Conservation (phyloP, 2,113 vertebrate genomes). For the Desmodus rotundus region DNA sequence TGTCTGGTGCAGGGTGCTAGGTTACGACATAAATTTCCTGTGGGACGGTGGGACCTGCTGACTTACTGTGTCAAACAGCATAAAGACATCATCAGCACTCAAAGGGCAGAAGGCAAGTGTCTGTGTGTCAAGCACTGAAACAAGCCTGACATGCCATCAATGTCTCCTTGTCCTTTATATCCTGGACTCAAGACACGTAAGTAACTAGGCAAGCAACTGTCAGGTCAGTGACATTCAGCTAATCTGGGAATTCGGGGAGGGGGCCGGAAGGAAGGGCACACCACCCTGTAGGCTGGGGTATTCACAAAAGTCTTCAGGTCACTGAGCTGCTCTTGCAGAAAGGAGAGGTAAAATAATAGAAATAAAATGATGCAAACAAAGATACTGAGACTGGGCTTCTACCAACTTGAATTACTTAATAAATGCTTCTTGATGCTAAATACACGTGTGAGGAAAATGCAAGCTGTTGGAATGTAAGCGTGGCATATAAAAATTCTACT, state of each 20-base stretch:
- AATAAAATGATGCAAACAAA: not conserved
- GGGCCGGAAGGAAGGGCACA: not conserved
- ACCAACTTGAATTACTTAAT: not conserved
- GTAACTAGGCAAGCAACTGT: not conserved
- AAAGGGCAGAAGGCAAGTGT: not conserved
- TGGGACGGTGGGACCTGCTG: not conserved
- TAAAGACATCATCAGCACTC: not conserved
- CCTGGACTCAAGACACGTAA: not conserved
- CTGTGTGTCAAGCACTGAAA: not conserved
- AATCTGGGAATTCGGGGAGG: not conserved
- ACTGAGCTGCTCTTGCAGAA: not conserved
- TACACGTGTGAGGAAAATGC: not conserved
- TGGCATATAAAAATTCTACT: not conserved
- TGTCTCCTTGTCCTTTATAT: not conserved
- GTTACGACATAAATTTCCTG: not conserved
- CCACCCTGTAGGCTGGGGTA: fast-evolving
- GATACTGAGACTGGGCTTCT: not conserved
- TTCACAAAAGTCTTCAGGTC: not conserved
- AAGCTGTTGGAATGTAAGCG: not conserved
- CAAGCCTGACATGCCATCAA: not conserved
- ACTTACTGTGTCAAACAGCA: not conserved
- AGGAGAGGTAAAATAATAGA: not conserved
- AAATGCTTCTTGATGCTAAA: not conserved
- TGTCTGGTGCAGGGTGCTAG: not conserved
- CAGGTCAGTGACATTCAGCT: not conserved